Evolutionary conservation across 2,113 vertebrate genomes (phyloP).

Genomic region (Crypturellus undulatus): DNA sequence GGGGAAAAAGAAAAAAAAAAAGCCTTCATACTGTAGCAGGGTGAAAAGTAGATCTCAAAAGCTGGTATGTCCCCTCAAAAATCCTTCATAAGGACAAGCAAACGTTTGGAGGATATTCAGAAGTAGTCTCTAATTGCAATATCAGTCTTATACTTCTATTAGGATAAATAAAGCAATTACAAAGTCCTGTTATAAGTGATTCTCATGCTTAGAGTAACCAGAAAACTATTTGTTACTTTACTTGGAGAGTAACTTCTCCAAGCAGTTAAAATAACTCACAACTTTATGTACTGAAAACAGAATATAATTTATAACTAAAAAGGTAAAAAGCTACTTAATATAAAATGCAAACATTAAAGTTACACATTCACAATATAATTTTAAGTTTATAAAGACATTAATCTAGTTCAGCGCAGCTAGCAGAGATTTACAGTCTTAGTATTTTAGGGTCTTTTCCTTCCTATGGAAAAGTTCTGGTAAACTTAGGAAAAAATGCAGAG

Average conservation of each 20-base stretch:
- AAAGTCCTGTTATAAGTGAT: neutral
- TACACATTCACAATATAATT: neutral
- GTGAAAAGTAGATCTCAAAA: constrained; percentile 20
- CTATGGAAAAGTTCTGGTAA: neutral
- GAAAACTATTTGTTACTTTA: neutral
- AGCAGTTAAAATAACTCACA: neutral
- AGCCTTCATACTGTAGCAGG: constrained; percentile 16
- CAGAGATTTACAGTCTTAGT: neutral
- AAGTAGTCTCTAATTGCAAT: neutral
- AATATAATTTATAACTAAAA: neutral
- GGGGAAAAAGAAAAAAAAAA: neutral
- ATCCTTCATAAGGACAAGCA: neutral
- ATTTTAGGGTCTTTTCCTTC: neutral
- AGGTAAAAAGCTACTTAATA: neutral
- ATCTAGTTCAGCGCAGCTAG: neutral
- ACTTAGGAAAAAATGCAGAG: constrained; percentile 3
- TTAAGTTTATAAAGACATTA: neutral
- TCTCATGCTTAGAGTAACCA: neutral
- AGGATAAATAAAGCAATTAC: neutral
- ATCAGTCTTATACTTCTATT: neutral
- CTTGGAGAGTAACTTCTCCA: neutral
- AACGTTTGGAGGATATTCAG: constrained; percentile 18
- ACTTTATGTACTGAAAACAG: neutral
- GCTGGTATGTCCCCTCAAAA: constrained; percentile 7
- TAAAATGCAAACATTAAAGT: neutral